Evolutionary conservation across 1,140 invertebrate species (phyloP), one percentile per base, ranked within the genome.

Genomic region (Onthophagus taurus): DNA sequence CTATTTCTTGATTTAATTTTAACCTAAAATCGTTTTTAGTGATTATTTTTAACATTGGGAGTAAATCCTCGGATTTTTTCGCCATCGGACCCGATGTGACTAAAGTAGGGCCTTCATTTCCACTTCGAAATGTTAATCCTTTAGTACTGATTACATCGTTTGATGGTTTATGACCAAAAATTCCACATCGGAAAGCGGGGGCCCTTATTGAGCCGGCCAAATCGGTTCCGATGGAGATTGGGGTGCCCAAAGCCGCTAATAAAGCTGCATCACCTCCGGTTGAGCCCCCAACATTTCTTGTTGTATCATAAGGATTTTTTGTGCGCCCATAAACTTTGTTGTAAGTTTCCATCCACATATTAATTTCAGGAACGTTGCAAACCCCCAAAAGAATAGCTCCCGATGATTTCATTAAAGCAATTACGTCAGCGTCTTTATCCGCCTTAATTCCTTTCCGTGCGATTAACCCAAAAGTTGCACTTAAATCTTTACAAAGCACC

Each of bases 151-250:
- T 50, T 19, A 61, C 24, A 38, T 53, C 31, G 21, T 38, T 50
- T 6, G 85, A 87, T 3, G 91, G 82, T 61, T 96, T 95, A 50
- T 93, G 81, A 2, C 89, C 94, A 68, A 86, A 97, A 34, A 97
- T 71, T 24, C 95, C 95, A 71, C 90, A 95, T 64, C 86, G 95
- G 57, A 92, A 93, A 2, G 89, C 78, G 2, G 95, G 95, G 70
- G 98, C 92, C 31, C 96, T 76, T 30, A 90, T 86, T 4, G 90
- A 95, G 1, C 95, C 95, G 13, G 93, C 95, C 54, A 98, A 92
- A 65, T 99, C 95, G 1, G 87, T 88, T 13, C 59, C 89, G 26
- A 98, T 68, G 2, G 93, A 89, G 52, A 97, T 77, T 8, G 90
- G 80, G 18, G 81, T 78, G 20, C 85, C 89, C 50, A 87, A 77